phyloP scores from a whole-genome alignment of 2,888 invertebrate genomes.

The Stenoptilia bipunctidactyla region DNA sequence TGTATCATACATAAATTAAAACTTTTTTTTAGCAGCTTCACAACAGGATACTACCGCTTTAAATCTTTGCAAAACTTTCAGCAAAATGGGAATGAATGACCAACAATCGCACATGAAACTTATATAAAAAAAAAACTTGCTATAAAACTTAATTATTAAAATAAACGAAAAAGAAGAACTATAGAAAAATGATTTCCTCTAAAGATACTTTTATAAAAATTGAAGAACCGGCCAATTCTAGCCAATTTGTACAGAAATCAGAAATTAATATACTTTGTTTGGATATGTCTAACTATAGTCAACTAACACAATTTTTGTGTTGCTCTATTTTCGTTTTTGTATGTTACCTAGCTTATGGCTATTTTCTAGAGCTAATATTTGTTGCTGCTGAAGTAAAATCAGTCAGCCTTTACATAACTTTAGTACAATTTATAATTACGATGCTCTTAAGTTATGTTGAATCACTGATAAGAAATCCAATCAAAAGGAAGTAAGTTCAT shows the following conservation, averaged over 20 bases:
- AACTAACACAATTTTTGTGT: conserved; percentile 78
- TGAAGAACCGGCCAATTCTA: conserved; percentile 23
- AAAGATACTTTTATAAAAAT: conserved; percentile 50
- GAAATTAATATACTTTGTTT: conserved; percentile 80
- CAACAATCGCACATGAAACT: no score
- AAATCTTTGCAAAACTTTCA: no score
- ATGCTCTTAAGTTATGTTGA: conserved; percentile 85
- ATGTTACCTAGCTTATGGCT: conserved; percentile 92
- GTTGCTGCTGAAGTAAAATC: conserved; percentile 90
- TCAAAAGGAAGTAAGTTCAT: conserved; percentile 65
- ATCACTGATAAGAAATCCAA: conserved; percentile 72
- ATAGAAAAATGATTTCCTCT: conserved; percentile 15
- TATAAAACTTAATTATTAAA: no score
- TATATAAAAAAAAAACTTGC: no score
- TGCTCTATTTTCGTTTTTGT: conserved; percentile 86
- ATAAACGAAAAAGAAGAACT: neutral
- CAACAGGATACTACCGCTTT: no score
- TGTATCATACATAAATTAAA: no score
- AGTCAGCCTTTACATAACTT: conserved; percentile 92
- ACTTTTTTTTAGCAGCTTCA: no score
- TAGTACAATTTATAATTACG: conserved; percentile 92
- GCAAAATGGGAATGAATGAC: no score
- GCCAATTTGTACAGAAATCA: conserved; percentile 26
- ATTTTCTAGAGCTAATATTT: conserved; percentile 92
- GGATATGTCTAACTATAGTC: conserved; percentile 76